Conservation (phyloP, 1,140 invertebrate species). For the Tetramorium alpestre region DNA sequence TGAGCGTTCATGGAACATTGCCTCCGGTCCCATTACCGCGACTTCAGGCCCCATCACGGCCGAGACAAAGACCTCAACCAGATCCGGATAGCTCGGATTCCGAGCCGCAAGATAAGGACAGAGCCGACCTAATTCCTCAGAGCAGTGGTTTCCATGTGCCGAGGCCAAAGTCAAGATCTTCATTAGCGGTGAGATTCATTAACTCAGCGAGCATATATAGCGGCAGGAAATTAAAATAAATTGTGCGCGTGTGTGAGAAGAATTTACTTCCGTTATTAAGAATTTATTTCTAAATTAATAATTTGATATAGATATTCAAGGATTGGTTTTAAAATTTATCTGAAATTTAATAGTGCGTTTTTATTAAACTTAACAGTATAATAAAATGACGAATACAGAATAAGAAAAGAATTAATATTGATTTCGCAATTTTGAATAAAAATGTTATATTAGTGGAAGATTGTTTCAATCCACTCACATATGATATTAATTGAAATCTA, state of each 20-base stretch:
- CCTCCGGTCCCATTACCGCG: conserved; percentile 91
- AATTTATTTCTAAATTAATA: conserved; percentile 7
- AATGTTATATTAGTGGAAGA: neutral
- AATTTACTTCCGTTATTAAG: neutral
- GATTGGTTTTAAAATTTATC: neutral
- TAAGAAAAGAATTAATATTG: neutral
- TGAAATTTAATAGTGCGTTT: neutral
- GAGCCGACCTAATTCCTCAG: conserved; percentile 90
- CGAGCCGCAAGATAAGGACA: conserved; percentile 89
- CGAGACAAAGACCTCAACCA: conserved; percentile 79
- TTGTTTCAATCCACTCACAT: neutral
- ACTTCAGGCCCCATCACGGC: conserved; percentile 82
- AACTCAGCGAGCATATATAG: neutral
- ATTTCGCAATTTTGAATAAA: neutral
- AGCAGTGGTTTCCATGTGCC: conserved; percentile 87
- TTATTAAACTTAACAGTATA: neutral
- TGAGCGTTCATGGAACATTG: conserved; percentile 87
- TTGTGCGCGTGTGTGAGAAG: neutral
- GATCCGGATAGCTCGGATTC: conserved; percentile 87
- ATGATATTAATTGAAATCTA: neutral
- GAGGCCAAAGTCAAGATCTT: conserved; percentile 92
- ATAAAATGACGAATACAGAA: neutral
- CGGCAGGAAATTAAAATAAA: neutral
- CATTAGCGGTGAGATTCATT: conserved; percentile 87
- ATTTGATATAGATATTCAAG: neutral